Evolutionary conservation across 2,797 vertebrate species (phyloP).

Genomic region (Peromyscus aztecus): DNA sequence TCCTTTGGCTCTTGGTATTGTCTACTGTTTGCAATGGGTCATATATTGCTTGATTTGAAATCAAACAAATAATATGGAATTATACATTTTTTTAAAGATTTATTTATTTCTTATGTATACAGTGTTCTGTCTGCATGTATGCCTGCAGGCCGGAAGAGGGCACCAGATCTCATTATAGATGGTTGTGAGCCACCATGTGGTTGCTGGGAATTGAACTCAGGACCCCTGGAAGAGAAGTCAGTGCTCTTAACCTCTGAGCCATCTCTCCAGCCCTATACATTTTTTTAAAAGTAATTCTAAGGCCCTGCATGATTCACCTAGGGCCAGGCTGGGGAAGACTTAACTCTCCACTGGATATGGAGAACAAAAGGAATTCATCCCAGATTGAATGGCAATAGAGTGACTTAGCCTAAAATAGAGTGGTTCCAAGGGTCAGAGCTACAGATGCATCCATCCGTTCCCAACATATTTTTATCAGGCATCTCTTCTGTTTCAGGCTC

Average conservation of each 20-base stretch:
- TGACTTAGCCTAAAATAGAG: neutral
- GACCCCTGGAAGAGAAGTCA: too few relatives aligned
- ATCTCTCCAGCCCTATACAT: too few relatives aligned
- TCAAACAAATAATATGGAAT: conserved; percentile 17
- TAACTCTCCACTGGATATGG: neutral
- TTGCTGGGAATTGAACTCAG: too few relatives aligned
- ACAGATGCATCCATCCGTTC: neutral
- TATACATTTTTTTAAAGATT: conserved; percentile 35
- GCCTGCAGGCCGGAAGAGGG: too few relatives aligned
- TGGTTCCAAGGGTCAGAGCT: neutral
- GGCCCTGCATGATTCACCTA: neutral
- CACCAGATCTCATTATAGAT: too few relatives aligned
- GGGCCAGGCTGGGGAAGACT: neutral
- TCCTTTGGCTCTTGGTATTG: conserved; percentile 33
- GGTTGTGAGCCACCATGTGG: too few relatives aligned
- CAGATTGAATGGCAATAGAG: neutral
- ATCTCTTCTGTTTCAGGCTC: neutral
- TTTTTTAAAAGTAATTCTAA: neutral
- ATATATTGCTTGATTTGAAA: conserved; percentile 52
- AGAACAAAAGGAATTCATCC: conserved; percentile 5
- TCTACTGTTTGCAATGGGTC: neutral
- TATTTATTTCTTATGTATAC: too few relatives aligned
- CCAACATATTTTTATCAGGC: neutral
- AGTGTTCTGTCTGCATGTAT: too few relatives aligned
- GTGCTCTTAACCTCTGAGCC: too few relatives aligned